Percentiles rank a stretch among this genome's conserved stretches.
phyloP scores from a whole-genome alignment of 2,888 invertebrate genomes.

The Philereme vetulata region DNA sequence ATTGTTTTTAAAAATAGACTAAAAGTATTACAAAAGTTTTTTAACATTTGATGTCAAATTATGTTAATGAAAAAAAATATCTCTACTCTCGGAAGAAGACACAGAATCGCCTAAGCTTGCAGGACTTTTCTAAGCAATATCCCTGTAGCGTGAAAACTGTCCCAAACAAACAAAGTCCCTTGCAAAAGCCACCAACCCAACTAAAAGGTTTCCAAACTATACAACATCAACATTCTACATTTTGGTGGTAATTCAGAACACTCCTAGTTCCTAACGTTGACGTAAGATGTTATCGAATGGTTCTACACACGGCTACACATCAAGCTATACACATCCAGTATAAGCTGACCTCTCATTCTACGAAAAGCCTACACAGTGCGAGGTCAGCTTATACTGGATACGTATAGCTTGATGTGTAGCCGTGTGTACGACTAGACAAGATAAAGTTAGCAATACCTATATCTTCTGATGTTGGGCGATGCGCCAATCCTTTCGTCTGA shows the following conservation, averaged over 20 bases:
- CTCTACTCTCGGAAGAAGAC: too few species aligned
- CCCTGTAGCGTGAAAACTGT: not conserved
- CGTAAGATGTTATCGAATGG: slow-evolving; percentile 20
- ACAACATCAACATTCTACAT: slow-evolving; percentile 8
- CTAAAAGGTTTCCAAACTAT: slow-evolving; percentile 7
- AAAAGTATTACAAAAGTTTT: too few species aligned
- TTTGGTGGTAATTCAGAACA: slow-evolving; percentile 9
- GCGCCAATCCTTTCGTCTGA: slow-evolving; percentile 4
- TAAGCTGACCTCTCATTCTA: too few species aligned
- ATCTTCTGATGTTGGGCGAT: slow-evolving; percentile 15
- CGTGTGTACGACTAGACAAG: slow-evolving; percentile 4
- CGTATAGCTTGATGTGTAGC: too few species aligned
- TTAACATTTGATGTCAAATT: too few species aligned
- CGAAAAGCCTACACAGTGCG: too few species aligned
- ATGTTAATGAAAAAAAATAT: too few species aligned
- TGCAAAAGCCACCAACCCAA: slow-evolving; percentile 5
- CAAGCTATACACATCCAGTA: too few species aligned
- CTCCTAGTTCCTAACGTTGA: slow-evolving; percentile 18
- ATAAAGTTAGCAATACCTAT: not conserved
- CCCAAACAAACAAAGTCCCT: slow-evolving; percentile 12
- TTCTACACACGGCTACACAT: too few species aligned
- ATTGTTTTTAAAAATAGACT: too few species aligned
- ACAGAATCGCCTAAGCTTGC: too few species aligned
- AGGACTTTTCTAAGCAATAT: not conserved
- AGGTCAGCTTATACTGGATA: too few species aligned